phyloP scores from a whole-genome alignment of 2,888 invertebrate species.

The Nymphalis c-album region DNA sequence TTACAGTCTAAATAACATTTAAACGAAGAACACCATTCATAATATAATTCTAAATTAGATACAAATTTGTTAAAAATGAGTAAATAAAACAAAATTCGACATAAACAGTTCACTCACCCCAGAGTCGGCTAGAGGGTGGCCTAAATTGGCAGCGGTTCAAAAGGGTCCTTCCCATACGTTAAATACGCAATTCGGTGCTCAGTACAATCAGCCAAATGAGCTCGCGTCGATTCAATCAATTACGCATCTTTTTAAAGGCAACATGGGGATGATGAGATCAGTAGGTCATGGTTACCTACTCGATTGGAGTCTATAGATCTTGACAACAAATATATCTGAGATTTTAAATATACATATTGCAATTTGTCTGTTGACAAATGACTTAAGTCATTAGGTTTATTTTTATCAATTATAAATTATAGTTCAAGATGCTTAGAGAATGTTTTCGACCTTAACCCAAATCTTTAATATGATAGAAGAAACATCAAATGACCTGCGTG shows the following conservation, averaged over 20 bases:
- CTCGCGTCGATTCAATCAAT: constrained; percentile 75
- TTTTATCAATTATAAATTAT: not conserved
- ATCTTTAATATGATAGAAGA: constrained; percentile 41
- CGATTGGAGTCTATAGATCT: not conserved
- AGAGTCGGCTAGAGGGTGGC: constrained; percentile 39
- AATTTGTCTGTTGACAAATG: not conserved
- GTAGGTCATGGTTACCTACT: constrained; percentile 53
- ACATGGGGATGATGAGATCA: constrained; percentile 55
- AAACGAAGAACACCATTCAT: not conserved
- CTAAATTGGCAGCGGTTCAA: constrained; percentile 75
- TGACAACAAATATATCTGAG: not conserved
- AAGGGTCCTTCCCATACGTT: constrained; percentile 76
- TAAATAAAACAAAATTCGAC: constrained; percentile 64
- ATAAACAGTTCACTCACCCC: constrained; percentile 59
- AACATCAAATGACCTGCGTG: constrained; percentile 63
- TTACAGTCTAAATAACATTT: not conserved
- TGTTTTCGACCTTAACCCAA: not conserved
- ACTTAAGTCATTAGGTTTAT: not conserved
- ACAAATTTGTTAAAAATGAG: constrained; percentile 40
- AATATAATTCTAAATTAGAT: not conserved
- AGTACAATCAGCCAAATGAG: constrained; percentile 78
- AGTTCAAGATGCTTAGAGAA: not conserved
- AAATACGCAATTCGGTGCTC: constrained; percentile 77
- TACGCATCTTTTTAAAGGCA: constrained; percentile 65
- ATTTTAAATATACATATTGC: not conserved